Percentiles rank a stretch among this genome's conserved stretches.
Evolutionary conservation across 2,113 vertebrate genomes (phyloP).

Genomic region (Dromiciops gliroides): DNA sequence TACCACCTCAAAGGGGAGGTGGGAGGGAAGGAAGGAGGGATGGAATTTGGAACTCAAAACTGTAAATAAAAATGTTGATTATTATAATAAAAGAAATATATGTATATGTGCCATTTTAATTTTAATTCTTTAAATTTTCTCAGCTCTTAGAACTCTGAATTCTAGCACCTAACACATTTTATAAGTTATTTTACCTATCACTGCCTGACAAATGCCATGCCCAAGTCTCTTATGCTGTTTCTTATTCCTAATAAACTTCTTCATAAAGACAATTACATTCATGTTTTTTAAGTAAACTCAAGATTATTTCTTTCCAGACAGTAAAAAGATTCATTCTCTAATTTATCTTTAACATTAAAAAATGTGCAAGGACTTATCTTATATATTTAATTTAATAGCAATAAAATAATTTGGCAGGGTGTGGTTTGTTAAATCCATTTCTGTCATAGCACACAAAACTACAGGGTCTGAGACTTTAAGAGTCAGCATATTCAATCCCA

Average conservation of each 20-base stretch:
- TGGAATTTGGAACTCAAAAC: too few species aligned
- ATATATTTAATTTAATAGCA: neutral
- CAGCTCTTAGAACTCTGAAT: neutral
- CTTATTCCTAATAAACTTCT: neutral
- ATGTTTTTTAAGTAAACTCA: neutral
- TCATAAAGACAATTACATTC: neutral
- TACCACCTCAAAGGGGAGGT: too few species aligned
- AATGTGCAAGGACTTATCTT: neutral
- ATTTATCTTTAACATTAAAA: neutral
- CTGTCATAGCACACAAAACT: neutral
- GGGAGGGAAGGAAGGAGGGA: too few species aligned
- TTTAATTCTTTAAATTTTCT: neutral
- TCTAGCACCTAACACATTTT: neutral
- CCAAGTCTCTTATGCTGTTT: neutral
- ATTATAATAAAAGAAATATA: neutral
- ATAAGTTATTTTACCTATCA: neutral
- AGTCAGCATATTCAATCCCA: neutral
- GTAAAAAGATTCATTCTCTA: neutral
- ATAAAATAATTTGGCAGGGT: neutral
- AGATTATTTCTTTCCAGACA: neutral
- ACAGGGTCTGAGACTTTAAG: neutral
- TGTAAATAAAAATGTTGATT: too few species aligned
- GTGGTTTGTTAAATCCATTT: neutral
- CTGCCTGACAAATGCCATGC: neutral
- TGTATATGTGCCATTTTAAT: neutral